Evolutionary conservation across 1,140 invertebrate species (phyloP), one percentile per base, ranked within the genome.

Genomic region (Drosophila yakuba): DNA sequence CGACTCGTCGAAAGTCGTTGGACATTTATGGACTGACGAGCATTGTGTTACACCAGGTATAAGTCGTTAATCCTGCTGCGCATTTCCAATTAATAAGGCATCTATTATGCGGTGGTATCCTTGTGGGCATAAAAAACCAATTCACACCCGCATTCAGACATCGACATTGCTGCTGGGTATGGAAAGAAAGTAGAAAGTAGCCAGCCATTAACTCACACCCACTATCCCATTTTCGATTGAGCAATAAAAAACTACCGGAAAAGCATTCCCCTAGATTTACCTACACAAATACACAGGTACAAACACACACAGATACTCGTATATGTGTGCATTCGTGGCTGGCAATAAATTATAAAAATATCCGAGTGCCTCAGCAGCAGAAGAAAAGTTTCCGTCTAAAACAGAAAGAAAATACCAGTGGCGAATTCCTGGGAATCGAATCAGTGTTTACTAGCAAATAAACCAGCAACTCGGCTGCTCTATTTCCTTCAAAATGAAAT

Each of bases 291-390:
- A 67, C 56, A 68, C 61, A 61, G 59, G 74, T 64, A 61, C 17
- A 17, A 17, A 17, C 17, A 17, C 17, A 17, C 63, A 74, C 4
- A 25, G 4, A 25, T 4, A 25, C 25, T 4, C 4, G 25, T 71
- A 67, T 69, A 64, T 52, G 67, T 60, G 69, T 60, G 69, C 62
- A 74, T 66, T 71, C 83, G 69, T 55, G 68, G 78, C 75, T 79
- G 71, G 83, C 48, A 69, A 86, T 86, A 86, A 86, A 86, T 86
- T 82, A 86, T 86, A 50, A 88, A 81, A 88, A 71, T 86, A 76
- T 81, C 82, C 77, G 80, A 88, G 81, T 86, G 39, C 55, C 55
- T 50, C 25, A 39, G 45, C 51, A 64, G 38, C 20, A 62, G 54
- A 20, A 48, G 39, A 15, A 51, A 52, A 44, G 38, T 60, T 72